Base-by-base conservation (phyloP, 1,140 invertebrate genomes). In the Heliconius nattereri region DNA sequence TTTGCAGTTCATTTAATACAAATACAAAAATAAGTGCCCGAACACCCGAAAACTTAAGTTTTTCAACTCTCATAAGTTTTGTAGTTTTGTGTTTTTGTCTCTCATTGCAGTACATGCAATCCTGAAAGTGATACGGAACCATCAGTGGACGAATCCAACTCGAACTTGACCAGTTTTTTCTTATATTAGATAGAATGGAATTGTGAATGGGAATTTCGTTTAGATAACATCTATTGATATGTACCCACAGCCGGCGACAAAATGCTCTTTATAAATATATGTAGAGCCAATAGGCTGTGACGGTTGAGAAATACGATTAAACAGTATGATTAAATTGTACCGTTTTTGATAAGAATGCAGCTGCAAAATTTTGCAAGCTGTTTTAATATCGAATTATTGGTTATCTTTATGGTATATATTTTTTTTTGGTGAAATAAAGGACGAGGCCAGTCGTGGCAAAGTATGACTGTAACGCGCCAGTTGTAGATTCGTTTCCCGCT, bases 131-230 rank as follows among this genome's bases (percentile, higher is more conserved):
- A 16, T 45, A 45, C 13, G 16, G 40, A 45, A 45, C 13, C 40
- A 13, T 45, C 3, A 16, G 40, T 45, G 1, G 40, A 5, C 3
- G 3, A 45, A 1, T 45, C 40, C 40, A 1, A 45, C 13, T 45
- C 13, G 40, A 13, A 45, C 40, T 45, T 45, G 40, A 45, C 40
- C 13, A 5, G 3, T 16, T 45, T 85, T 85, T 83, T 86, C 81
- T 76, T 78, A 83, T 84, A 87, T 87, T 52, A 66, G 78, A 80
- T 81, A 88, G 85, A 85, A 89, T 84, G 85, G 85, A 84, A 81
- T 85, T 86, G 82, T 85, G 76, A 85, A 78, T 26, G 76, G 83
- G 82, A 85, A 84, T 85, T 85, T 84, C 83, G 84, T 86, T 87
- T 52, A 85, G 70, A 73, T 76, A 72, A 37, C 40, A 73, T 76